Base-by-base conservation (phyloP, 1,140 invertebrate genomes). In the Microplitis mediator region DNA sequence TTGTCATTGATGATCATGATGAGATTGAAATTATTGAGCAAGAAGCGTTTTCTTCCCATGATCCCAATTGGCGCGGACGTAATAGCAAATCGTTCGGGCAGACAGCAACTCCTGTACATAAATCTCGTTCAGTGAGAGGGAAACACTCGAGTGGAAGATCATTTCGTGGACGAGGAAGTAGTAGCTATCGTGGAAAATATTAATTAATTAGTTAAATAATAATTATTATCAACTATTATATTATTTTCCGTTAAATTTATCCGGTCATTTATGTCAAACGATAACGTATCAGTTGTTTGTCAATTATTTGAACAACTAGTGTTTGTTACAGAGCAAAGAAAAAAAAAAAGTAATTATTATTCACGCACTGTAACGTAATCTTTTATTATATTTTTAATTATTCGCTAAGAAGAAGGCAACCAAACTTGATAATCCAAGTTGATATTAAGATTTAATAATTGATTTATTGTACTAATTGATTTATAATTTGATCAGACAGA, bases 1-100 rank as follows among this genome's bases (percentile, higher is more conserved):
- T 82, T 76, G 71, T 76, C 1, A 9, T 82, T 13, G 81, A 81
- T 9, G 79, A 81, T 31, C 80, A 80, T 9, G 73, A 72, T 2
- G 81, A 81, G 52, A 80, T 81, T 11, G 76, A 79, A 35, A 71
- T 75, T n/a, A 11, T 76, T 31, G 69, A 77, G 23, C 58, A 72
- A 8, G 71, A 79, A 35, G 64, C 71, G 68, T 81, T 78, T 68
- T 72, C 76, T 68, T 72, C 76, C 36, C 76, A 78, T 66, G 74
- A 72, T 66, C 34, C 71, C 5, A 75, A 77, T 61, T 79, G 82
- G 81, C 70, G 76, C 14, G 72, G 74, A 32, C 71, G 74, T 31
- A 73, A 73, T 50, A 74, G 72, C 4, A 80, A 75, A 31, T 3
- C 67, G 5, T 63, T 62, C 6, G 74, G 74, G 34, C 73, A 74